phyloP scores from a whole-genome alignment of 2,113 vertebrate species.

The Copsychus sechellarum region DNA sequence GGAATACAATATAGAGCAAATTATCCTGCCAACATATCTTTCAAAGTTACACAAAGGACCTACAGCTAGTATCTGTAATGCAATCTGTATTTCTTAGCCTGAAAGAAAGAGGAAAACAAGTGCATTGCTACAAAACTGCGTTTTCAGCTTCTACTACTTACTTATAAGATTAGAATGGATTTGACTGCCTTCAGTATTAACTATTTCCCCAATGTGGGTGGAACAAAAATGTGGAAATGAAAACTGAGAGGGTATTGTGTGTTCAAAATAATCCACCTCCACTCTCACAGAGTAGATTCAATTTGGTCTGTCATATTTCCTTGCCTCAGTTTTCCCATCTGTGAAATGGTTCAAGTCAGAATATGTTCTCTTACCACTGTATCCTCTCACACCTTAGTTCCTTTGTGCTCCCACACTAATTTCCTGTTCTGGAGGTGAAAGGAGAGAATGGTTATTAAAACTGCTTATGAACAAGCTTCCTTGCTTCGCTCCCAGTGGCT shows the following conservation, averaged over 20 bases:
- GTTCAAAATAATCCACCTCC: conserved; percentile 18
- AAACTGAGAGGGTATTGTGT: conserved; percentile 55
- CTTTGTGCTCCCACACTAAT: background rate
- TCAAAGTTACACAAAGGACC: conserved; percentile 61
- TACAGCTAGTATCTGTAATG: conserved; percentile 31
- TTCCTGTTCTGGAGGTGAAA: background rate
- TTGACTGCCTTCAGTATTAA: conserved; percentile 49
- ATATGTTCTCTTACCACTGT: background rate
- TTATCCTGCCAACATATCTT: conserved; percentile 23
- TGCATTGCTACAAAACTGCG: conserved; percentile 8
- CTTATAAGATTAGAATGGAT: conserved; percentile 56
- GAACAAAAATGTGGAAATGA: conserved; percentile 66
- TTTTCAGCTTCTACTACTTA: conserved; percentile 51
- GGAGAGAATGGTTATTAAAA: background rate
- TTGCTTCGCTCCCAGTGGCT: background rate
- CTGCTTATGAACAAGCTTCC: background rate
- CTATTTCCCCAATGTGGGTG: conserved; percentile 45
- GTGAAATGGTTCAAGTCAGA: background rate
- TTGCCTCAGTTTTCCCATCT: background rate
- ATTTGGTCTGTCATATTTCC: background rate
- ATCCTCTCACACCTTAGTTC: background rate
- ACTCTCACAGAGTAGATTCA: background rate
- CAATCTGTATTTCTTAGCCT: conserved; percentile 51
- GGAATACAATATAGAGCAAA: conserved; percentile 35
- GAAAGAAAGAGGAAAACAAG: conserved; percentile 58